Percentiles rank a stretch among this genome's conserved stretches.
Conservation (phyloP, 1,140 invertebrate species). For the Eubasilissa regina region DNA sequence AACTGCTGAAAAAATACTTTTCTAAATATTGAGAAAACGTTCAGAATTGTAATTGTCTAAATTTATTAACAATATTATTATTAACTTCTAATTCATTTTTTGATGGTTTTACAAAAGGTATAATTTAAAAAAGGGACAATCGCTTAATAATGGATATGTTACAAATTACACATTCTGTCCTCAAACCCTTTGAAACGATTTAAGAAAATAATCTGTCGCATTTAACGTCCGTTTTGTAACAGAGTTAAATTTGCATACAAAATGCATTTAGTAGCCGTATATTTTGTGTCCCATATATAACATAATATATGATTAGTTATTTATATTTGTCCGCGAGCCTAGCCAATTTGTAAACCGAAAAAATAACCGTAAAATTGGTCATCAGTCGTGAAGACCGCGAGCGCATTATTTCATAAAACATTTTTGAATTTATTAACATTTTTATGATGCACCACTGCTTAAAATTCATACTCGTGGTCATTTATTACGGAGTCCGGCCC, state of each 20-base stretch:
- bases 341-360: constrained; percentile 26
- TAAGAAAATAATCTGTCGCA: constrained; percentile 27
- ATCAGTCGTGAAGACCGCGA: constrained; percentile 23
- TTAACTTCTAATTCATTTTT: too few species aligned
- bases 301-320: constrained; percentile 40
- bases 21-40: too few species aligned
- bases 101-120: too few species aligned
- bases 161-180: too few species aligned
- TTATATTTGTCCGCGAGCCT: constrained; percentile 42
- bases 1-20: too few species aligned
- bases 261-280: constrained; percentile 29
- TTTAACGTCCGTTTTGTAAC: constrained; percentile 17
- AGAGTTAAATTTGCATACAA: constrained; percentile 22
- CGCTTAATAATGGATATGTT: too few species aligned
- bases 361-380: constrained; percentile 35
- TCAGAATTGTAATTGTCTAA: too few species aligned
- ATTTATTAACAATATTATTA: too few species aligned
- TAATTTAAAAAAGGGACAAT: too few species aligned
- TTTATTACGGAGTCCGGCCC: constrained; percentile 21
- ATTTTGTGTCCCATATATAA: not conserved
- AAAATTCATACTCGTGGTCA: constrained; percentile 35
- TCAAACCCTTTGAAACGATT: not conserved
- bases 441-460: constrained; percentile 35
- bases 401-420: constrained; percentile 33
- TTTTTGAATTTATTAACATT: constrained; percentile 32